phyloP scores from a whole-genome alignment of 2,113 vertebrate species.

The Perccottus glenii region DNA sequence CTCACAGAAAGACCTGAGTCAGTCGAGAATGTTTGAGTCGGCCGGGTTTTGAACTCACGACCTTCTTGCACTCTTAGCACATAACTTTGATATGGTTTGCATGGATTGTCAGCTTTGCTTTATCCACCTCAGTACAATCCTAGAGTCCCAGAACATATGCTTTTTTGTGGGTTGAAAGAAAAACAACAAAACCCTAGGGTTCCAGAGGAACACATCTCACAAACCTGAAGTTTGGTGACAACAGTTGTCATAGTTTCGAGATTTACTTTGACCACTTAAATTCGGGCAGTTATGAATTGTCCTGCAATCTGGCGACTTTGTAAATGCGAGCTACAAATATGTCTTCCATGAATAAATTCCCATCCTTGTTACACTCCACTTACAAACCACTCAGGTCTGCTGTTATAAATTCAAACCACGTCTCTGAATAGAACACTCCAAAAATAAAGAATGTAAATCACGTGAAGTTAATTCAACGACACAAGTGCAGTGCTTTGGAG shows the following conservation, averaged over 20 bases:
- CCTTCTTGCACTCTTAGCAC: too few relatives aligned
- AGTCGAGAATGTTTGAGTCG: too few relatives aligned
- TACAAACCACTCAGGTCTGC: not conserved
- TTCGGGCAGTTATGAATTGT: too few relatives aligned
- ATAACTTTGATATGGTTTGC: too few relatives aligned
- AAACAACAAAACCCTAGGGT: not conserved
- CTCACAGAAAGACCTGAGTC: too few relatives aligned
- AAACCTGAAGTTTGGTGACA: not conserved
- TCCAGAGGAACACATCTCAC: not conserved
- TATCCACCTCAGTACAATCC: not conserved
- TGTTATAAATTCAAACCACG: not conserved
- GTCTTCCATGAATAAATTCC: not conserved
- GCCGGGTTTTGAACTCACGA: too few relatives aligned
- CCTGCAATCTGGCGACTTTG: too few relatives aligned
- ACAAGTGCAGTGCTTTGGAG: conserved; percentile 1
- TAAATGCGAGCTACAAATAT: too few relatives aligned
- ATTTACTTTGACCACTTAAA: not conserved
- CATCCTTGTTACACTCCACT: too few relatives aligned
- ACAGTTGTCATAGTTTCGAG: not conserved
- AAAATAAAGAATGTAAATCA: not conserved
- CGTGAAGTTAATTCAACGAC: not conserved
- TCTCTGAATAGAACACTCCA: not conserved
- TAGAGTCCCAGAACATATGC: not conserved
- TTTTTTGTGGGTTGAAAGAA: not conserved
- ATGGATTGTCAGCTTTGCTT: not conserved